These are phyloP conservation scores for Chondrilla cf. caribensis DNA, from an alignment of 37 sponge, comb jelly and placozoan species.

Conservation along the genomic window DNA sequence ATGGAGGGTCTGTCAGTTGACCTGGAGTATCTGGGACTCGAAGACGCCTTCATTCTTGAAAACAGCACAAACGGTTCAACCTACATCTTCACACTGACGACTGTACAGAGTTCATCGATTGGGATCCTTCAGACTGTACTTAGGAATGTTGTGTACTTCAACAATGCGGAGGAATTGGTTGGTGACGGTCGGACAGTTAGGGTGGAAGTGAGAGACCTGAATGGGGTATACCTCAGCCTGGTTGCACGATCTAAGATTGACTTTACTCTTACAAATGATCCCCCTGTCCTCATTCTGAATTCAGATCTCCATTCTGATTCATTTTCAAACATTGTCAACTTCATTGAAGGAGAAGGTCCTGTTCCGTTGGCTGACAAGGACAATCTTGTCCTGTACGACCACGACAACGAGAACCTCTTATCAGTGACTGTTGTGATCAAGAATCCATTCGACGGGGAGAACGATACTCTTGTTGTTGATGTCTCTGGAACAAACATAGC, in stretches of 20 bases:
- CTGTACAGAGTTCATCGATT: conserved; percentile 30
- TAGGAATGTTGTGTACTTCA: conserved; percentile 71
- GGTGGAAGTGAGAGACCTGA: conserved; percentile 41
- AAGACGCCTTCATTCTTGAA: background rate
- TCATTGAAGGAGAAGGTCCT: conserved; percentile 65
- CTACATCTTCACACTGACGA: conserved; percentile 27
- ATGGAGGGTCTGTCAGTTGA: conserved; percentile 58
- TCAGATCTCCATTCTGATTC: conserved; percentile 1
- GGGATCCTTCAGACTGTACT: conserved; percentile 48
- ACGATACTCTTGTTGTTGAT: conserved; percentile 52
- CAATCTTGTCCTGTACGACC: conserved; percentile 58
- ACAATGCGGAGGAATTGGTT: conserved; percentile 74
- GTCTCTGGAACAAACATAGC: conserved; percentile 29
- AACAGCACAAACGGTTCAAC: background rate
- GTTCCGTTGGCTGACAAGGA: conserved; percentile 44
- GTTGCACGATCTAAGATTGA: conserved; percentile 43
- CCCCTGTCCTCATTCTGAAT: conserved; percentile 75
- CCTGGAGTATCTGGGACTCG: background rate
- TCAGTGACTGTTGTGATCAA: conserved; percentile 52
- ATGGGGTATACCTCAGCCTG: conserved; percentile 55
- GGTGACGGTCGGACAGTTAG: conserved; percentile 49
- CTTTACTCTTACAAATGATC: conserved; percentile 60
- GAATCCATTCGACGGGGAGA: conserved; percentile 51
- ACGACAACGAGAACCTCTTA: conserved; percentile 60
- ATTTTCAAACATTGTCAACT: conserved; percentile 64